These are phyloP conservation scores for Pantherophis guttatus DNA, from an alignment of 2,113 vertebrate species.

Conservation along the genomic window DNA sequence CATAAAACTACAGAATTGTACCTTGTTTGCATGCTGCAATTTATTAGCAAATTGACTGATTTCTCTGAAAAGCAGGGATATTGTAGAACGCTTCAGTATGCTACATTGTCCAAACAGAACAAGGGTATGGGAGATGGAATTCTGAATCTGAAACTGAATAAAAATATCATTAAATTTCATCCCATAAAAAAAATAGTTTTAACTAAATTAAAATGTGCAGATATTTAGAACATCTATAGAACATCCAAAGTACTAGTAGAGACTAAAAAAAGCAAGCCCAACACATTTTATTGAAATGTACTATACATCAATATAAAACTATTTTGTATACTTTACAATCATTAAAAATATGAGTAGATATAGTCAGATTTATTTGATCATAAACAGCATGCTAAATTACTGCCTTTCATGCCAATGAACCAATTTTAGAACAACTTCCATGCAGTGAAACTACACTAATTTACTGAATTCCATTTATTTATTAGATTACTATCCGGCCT, in stretches of 20 bases:
- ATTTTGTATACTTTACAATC: neutral
- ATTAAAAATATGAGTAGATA: neutral
- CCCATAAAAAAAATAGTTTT: neutral
- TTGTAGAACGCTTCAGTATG: constrained; percentile 68
- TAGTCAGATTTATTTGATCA: neutral
- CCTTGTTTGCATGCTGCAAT: constrained; percentile 75
- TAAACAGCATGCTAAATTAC: neutral
- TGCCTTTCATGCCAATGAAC: neutral
- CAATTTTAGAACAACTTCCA: neutral
- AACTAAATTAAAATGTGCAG: neutral
- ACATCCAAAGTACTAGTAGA: neutral
- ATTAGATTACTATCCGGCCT: neutral
- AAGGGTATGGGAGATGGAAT: constrained; percentile 68
- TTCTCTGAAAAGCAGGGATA: constrained; percentile 75
- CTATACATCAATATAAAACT: neutral
- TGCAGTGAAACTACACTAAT: neutral
- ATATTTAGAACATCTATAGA: neutral
- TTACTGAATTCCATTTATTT: neutral
- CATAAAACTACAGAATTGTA: constrained; percentile 52
- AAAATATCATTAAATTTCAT: constrained; percentile 28
- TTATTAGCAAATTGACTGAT: constrained; percentile 72
- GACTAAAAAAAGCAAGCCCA: constrained; percentile 17
- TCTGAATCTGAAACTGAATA: constrained; percentile 75
- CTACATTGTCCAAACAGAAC: constrained; percentile 73
- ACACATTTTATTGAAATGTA: neutral